Conservation (phyloP, 2,113 vertebrate species). For the Piaya cayana region DNA sequence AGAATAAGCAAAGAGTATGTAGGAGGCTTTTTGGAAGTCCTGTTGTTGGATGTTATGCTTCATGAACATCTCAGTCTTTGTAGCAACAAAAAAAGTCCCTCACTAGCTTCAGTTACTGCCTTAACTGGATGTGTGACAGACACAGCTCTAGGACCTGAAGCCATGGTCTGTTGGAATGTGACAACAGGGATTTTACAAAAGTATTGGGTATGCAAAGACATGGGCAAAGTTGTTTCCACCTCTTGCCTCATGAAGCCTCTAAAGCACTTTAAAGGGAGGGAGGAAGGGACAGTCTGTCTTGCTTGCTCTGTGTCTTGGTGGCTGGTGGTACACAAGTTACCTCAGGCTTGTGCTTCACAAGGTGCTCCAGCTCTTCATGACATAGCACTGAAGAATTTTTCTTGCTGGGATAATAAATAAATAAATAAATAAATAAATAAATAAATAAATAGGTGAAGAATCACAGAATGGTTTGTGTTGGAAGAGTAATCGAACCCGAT, state of each 20-base stretch:
- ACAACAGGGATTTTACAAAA: neutral
- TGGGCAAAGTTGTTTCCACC: neutral
- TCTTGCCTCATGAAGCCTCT: no score
- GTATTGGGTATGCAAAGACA: accelerated
- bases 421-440: no score
- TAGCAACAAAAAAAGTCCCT: neutral
- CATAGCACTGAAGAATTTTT: neutral
- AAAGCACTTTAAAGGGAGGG: no score
- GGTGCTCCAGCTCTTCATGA: neutral
- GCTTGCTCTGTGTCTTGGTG: no score
- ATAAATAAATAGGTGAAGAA: no score
- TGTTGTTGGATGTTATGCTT: neutral
- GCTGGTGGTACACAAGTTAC: accelerated
- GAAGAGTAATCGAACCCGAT: no score
- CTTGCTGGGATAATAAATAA: no score
- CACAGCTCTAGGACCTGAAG: neutral
- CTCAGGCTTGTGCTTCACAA: accelerated
- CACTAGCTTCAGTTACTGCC: no score
- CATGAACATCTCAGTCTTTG: neutral
- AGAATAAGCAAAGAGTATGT: neutral
- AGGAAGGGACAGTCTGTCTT: no score
- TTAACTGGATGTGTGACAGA: accelerated
- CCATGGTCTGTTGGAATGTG: accelerated
- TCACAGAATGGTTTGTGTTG: no score
- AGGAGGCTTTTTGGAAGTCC: neutral